A percentile compares a stretch with the other conserved stretches of the same genome.
Conservation (phyloP, 2,888 invertebrate genomes). For the Latrodectus elegans region DNA sequence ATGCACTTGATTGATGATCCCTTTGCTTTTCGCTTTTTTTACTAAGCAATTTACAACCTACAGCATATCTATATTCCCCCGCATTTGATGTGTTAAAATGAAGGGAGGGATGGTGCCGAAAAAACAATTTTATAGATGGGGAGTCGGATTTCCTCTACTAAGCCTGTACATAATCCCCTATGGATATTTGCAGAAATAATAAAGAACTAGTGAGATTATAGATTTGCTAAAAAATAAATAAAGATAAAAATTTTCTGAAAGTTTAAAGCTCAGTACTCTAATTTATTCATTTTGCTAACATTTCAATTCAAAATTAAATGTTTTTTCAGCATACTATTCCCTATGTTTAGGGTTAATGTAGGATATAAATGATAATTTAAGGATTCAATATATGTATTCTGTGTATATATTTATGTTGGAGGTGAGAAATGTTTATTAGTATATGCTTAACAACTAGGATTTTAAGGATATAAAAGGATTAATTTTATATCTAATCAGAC, state of each 20-base stretch:
- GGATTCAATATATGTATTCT: neutral
- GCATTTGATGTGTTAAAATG: constrained; percentile 35
- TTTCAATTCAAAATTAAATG: neutral
- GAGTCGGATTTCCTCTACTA: constrained; percentile 38
- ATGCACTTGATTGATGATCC: constrained; percentile 51
- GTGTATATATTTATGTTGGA: too few species aligned
- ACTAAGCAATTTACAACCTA: constrained; percentile 43
- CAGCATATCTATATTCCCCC: constrained; percentile 16
- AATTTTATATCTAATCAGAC: too few species aligned
- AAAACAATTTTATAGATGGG: constrained; percentile 21
- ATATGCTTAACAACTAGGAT: too few species aligned
- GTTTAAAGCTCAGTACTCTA: constrained; percentile 1
- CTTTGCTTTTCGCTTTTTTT: constrained; percentile 22
- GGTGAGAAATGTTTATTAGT: too few species aligned
- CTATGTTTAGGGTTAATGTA: neutral
- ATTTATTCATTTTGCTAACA: constrained; percentile 7
- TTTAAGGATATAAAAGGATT: too few species aligned
- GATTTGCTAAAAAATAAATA: constrained; percentile 25
- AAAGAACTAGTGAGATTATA: constrained; percentile 45
- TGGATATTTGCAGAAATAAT: constrained; percentile 38
- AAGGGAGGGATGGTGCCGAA: neutral
- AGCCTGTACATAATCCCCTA: constrained; percentile 38
- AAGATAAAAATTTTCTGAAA: constrained; percentile 11
- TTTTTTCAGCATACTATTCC: neutral
- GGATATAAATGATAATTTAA: neutral